Evolutionary conservation across 30 jellyfish, hydroid and myxozoan genomes (phyloP).

Genomic region (Pelagia noctiluca): DNA sequence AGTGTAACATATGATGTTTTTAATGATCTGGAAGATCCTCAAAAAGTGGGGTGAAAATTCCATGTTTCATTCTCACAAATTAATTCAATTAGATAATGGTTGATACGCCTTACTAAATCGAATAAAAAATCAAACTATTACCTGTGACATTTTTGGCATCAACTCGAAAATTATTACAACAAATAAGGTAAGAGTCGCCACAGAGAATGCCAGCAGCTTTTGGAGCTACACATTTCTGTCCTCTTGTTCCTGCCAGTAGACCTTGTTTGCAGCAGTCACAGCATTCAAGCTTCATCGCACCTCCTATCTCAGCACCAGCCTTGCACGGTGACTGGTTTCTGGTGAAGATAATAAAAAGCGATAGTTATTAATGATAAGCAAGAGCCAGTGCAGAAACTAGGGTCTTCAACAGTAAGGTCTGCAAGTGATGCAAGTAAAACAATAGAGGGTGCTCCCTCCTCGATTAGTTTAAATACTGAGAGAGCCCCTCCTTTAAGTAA

Average conservation of each 20-base stretch:
- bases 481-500: too few relatives aligned
- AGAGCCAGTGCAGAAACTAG: too few relatives aligned
- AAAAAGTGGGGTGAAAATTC: too few relatives aligned
- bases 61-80: too few relatives aligned
- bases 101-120: not conserved
- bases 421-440: too few relatives aligned
- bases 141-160: not conserved
- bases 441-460: too few relatives aligned
- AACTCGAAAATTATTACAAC: slow-evolving; percentile 1
- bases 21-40: too few relatives aligned
- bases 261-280: slow-evolving; percentile 55
- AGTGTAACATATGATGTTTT: too few relatives aligned
- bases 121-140: not conserved
- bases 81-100: not conserved
- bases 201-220: not conserved
- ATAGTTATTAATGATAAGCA: too few relatives aligned
- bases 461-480: too few relatives aligned
- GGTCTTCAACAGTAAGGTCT: too few relatives aligned
- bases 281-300: slow-evolving; percentile 35
- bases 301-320: slow-evolving; percentile 32
- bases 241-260: slow-evolving; percentile 12
- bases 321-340: slow-evolving; percentile 39
- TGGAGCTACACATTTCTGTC: not conserved
- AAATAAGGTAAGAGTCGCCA: not conserved
- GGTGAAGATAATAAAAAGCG: not conserved